Percentiles rank a stretch among this genome's conserved stretches.
These are phyloP conservation scores for Anseranas semipalmata DNA, from an alignment of 2,113 vertebrate species.

Conservation along the genomic window DNA sequence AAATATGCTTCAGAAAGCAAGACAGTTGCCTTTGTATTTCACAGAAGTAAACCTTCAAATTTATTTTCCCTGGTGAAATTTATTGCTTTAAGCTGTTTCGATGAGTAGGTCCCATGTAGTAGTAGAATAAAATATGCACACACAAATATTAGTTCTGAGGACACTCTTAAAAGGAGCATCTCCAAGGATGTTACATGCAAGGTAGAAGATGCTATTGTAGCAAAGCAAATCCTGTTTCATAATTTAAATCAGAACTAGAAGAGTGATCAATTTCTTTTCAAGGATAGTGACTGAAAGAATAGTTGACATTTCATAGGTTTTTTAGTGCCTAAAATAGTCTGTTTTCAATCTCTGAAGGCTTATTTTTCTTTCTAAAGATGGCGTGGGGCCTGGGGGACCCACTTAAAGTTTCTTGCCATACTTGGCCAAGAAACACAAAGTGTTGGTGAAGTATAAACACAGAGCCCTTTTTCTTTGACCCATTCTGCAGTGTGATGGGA, in stretches of 20 bases:
- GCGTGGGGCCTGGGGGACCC: conserved; percentile 85
- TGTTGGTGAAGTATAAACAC: conserved; percentile 95
- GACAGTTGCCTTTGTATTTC: background rate
- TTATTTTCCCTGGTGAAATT: background rate
- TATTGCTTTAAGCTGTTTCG: background rate
- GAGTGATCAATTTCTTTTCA: conserved; percentile 59
- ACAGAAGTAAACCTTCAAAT: background rate
- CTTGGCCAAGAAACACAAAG: conserved; percentile 93
- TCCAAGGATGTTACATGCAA: background rate
- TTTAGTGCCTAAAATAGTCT: conserved; percentile 67
- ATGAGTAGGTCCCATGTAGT: background rate
- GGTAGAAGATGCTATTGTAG: background rate
- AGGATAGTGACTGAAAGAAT: conserved; percentile 73
- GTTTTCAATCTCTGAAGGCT: conserved; percentile 78
- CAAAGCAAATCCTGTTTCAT: conserved; percentile 18
- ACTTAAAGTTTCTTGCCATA: conserved; percentile 92
- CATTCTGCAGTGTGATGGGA: conserved; percentile 93
- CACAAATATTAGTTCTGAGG: background rate
- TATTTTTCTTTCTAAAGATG: conserved; percentile 89
- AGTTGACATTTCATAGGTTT: conserved; percentile 78
- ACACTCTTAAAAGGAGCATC: background rate
- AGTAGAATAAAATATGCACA: background rate
- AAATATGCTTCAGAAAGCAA: background rate
- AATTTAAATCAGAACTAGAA: conserved; percentile 53
- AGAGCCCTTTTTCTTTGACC: conserved; percentile 93